Conservation (phyloP, 2,888 invertebrate genomes). For the Dusona sp. region DNA sequence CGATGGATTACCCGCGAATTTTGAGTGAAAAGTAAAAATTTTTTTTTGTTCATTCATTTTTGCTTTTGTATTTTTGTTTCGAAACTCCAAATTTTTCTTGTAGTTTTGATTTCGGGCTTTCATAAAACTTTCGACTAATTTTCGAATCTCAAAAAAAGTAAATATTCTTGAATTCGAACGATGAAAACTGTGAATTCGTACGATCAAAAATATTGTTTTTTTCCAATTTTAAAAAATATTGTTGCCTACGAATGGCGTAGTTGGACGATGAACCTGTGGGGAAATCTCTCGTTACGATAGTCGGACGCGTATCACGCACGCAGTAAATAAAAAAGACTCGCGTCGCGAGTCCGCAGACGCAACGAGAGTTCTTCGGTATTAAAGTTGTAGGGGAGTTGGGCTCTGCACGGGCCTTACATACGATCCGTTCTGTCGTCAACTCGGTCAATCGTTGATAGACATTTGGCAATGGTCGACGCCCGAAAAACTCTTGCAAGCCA, state of each 20-base stretch:
- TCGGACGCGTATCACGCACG: not conserved
- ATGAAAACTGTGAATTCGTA: too few relatives aligned
- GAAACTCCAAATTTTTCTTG: too few relatives aligned
- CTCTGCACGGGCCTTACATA: conserved; percentile 41
- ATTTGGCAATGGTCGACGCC: conserved; percentile 67
- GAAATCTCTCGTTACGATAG: conserved; percentile 24
- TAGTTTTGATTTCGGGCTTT: too few relatives aligned
- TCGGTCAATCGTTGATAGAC: conserved; percentile 72
- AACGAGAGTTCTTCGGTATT: conserved; percentile 1
- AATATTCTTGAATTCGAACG: too few relatives aligned
- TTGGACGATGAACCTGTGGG: conserved; percentile 48
- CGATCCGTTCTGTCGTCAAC: conserved; percentile 71
- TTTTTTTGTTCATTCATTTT: too few relatives aligned
- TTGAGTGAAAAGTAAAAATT: too few relatives aligned
- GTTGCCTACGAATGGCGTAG: not conserved
- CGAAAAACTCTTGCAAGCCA: conserved; percentile 39
- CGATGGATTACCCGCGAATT: too few relatives aligned
- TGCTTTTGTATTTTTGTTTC: too few relatives aligned
- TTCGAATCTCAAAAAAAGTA: too few relatives aligned
- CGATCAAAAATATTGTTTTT: not conserved
- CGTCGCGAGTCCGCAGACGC: conserved; percentile 10
- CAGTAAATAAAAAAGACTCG: not conserved
- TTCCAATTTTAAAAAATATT: not conserved
- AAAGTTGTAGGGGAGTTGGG: conserved; percentile 43
- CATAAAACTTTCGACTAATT: too few relatives aligned